Evolutionary conservation across 2,797 vertebrate genomes (phyloP).

Genomic region (Margarornis squamiger): DNA sequence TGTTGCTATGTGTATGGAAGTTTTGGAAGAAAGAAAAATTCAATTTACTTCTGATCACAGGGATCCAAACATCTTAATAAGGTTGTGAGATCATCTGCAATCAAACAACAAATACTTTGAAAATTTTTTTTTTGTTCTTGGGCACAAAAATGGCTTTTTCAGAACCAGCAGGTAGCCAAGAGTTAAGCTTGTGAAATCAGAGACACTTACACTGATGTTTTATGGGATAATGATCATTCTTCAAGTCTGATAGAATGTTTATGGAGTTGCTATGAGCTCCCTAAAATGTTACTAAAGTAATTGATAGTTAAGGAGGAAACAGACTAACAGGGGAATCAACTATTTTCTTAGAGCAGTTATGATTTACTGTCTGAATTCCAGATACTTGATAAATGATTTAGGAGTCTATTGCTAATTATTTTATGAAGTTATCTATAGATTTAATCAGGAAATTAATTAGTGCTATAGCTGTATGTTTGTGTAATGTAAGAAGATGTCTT

Average conservation of each 20-base stretch:
- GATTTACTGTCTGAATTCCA: background rate
- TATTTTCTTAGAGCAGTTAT: background rate
- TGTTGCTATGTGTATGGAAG: background rate
- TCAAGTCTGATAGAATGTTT: background rate
- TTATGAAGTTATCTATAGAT: background rate
- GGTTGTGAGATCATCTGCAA: background rate
- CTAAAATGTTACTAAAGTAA: background rate
- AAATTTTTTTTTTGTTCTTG: background rate
- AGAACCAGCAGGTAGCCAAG: background rate
- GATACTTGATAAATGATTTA: background rate
- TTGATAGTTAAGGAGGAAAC: background rate
- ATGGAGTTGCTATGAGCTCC: background rate
- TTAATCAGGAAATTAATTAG: background rate
- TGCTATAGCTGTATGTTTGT: background rate
- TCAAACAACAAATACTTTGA: background rate
- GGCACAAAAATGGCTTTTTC: background rate
- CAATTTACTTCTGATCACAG: background rate
- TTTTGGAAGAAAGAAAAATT: background rate
- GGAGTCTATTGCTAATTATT: background rate
- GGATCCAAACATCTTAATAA: background rate
- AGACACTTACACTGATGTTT: background rate
- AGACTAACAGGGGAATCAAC: background rate
- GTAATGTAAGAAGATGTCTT: background rate
- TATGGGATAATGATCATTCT: background rate
- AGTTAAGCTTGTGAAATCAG: background rate